phyloP scores from a whole-genome alignment of 2,113 vertebrate species.

The Sylvilagus bachmani region DNA sequence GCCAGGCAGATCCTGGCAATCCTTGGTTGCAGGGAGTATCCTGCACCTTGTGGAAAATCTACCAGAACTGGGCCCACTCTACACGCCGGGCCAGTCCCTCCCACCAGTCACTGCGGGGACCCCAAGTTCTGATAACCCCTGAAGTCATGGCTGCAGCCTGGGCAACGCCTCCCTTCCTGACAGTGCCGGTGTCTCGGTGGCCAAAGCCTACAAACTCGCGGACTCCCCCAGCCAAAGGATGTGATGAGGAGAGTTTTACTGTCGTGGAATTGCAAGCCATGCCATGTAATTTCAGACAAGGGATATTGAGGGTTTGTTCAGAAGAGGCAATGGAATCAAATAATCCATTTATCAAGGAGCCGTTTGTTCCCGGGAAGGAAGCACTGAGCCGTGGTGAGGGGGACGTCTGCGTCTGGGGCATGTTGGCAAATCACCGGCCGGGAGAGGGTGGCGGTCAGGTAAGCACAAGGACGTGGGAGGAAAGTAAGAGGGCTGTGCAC shows the following conservation, averaged over 20 bases:
- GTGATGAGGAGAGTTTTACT: not conserved
- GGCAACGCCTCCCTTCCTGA: accelerated
- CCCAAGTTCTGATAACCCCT: no score
- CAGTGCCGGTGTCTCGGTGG: accelerated
- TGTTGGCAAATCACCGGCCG: slow-evolving; percentile 64
- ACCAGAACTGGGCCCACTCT: accelerated
- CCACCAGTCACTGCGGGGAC: not conserved
- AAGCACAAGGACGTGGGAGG: no score
- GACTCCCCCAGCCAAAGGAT: accelerated
- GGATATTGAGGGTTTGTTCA: not conserved
- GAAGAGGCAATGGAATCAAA: slow-evolving; percentile 50
- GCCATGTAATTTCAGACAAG: slow-evolving; percentile 14
- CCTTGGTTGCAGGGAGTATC: accelerated
- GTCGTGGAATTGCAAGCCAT: not conserved
- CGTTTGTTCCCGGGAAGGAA: slow-evolving; percentile 72
- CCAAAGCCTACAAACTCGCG: not conserved
- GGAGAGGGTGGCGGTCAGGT: not conserved
- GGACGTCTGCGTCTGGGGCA: slow-evolving; percentile 27
- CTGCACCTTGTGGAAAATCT: no score
- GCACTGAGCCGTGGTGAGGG: slow-evolving; percentile 20
- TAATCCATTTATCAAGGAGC: slow-evolving; percentile 71
- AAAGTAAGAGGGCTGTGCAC: no score
- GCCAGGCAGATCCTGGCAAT: accelerated
- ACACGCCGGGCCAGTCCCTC: accelerated
- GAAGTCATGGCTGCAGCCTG: no score